Evolutionary conservation across 2,888 invertebrate species (phyloP).

Genomic region (Masnerella sp.): DNA sequence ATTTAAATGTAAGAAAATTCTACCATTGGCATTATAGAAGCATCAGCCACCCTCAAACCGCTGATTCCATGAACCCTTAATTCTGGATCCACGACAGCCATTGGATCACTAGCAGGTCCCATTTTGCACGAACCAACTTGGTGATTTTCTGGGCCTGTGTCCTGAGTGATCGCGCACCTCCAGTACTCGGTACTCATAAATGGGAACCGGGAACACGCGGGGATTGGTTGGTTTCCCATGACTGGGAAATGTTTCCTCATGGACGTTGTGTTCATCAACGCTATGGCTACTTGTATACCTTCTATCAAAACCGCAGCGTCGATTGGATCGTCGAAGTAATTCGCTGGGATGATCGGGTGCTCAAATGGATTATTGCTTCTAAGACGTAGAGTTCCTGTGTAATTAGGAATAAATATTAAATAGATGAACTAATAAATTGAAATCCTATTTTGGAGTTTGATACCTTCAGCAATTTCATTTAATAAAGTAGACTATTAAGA

Average conservation of each 20-base stretch:
- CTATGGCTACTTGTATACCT: conserved; percentile 81
- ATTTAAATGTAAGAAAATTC: no score
- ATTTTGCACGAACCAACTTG: conserved; percentile 91
- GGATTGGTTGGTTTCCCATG: conserved; percentile 64
- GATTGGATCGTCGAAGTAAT: conserved; percentile 84
- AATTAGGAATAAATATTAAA: no score
- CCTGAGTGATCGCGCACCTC: conserved; percentile 84
- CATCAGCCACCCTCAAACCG: conserved; percentile 81
- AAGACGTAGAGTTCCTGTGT: conserved; percentile 77
- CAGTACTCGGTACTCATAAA: conserved; percentile 85
- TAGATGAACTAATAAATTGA: no score
- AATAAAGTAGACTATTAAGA: no score
- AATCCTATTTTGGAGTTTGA: no score
- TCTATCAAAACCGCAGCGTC: conserved; percentile 83
- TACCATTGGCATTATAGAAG: conserved; percentile 82
- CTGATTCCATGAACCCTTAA: conserved; percentile 82
- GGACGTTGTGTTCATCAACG: conserved; percentile 80
- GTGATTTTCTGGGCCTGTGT: conserved; percentile 90
- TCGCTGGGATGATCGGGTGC: conserved; percentile 86
- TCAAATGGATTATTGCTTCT: conserved; percentile 83
- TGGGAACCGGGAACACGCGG: conserved; percentile 67
- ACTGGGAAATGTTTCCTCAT: conserved; percentile 70
- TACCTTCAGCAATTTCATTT: no score
- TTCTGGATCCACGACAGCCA: conserved; percentile 86
- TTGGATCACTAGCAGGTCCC: conserved; percentile 84